Evolutionary conservation across 2,113 vertebrate species (phyloP), one percentile per base, ranked within the genome.

Genomic region (Erinaceus europaeus): DNA sequence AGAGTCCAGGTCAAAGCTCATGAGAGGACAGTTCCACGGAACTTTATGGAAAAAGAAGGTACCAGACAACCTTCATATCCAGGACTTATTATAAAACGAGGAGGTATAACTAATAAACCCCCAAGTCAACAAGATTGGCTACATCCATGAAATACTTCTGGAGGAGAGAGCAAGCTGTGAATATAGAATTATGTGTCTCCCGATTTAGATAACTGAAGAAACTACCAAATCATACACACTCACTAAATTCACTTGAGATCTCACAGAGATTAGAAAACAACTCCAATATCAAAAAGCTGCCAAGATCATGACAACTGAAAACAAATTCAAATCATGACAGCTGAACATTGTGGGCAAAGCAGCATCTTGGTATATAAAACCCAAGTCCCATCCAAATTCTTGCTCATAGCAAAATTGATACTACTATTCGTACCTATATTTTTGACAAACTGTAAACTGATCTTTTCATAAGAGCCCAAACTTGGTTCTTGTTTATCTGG

Each of bases 261-360:
- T 81, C 87, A 84, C 42, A 71, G n/a, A 73, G 44, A 77, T 76
- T 81, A 74, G 78, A 90, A 84, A 90, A 44, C 55, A 82, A 61
- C 32, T 61, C 36, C 40, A 77, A 9, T 17, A 25, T 71, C 75
- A 71, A 78, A 89, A 83, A 44, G 48, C 80, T 90, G 79, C 75
- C 89, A 92, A 86, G 80, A 83, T 89, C 74, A 61, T 68, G 65
- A 75, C 36, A 48, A 40, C 82, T n/a, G 32, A 78, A 53, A 81
- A 89, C 38, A 73, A 36, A 75, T 73, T 71, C 88, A 73, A 67
- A 61, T 65, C 38, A 67, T 27, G 55, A 82, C n/a, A 84, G 62
- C 83, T 69, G 68, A 92, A 50, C 53, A 62, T 42, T 11, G 40
- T 20, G 64, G 84, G 52, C 67, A 78, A 46, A 20, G 50, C 21